Conservation (phyloP, 2,888 invertebrate species). For the Hirtodrosophila histrioides region DNA sequence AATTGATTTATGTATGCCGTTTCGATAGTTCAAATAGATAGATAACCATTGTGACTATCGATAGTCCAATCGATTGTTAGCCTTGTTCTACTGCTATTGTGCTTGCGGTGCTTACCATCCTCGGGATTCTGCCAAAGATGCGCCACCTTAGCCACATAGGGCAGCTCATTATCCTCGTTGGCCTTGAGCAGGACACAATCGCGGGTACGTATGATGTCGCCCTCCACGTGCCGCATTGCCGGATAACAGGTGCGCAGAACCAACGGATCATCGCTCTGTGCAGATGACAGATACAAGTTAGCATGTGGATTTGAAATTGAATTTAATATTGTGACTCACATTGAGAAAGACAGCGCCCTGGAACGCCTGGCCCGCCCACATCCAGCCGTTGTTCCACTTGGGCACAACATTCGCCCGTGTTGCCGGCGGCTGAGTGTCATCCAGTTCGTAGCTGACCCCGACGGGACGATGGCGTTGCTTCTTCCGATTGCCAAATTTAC, state of each 20-base stretch:
- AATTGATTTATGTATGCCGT: too few relatives aligned
- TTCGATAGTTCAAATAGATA: too few relatives aligned
- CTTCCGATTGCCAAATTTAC: constrained; percentile 83
- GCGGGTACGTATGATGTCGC: constrained; percentile 92
- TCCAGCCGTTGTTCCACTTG: constrained; percentile 96
- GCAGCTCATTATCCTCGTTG: constrained; percentile 92
- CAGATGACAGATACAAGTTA: too few relatives aligned
- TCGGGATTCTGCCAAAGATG: constrained; percentile 97
- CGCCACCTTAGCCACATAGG: constrained; percentile 97
- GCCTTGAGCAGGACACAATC: constrained; percentile 97
- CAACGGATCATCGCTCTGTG: constrained; percentile 89
- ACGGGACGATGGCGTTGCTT: constrained; percentile 81
- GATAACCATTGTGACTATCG: too few relatives aligned
- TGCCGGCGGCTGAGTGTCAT: constrained; percentile 85
- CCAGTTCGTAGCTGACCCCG: constrained; percentile 82
- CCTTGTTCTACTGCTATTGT: too few relatives aligned
- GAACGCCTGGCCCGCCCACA: constrained; percentile 93
- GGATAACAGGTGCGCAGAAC: constrained; percentile 93
- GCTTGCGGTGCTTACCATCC: constrained; percentile 88
- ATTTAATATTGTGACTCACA: constrained; percentile 85
- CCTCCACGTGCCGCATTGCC: constrained; percentile 95
- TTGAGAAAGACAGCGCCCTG: constrained; percentile 94
- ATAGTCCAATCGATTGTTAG: too few relatives aligned
- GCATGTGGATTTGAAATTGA: too few relatives aligned
- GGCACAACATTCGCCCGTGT: constrained; percentile 85